phyloP scores from a whole-genome alignment of 2,113 vertebrate species.

The Pterophyllum scalare region DNA sequence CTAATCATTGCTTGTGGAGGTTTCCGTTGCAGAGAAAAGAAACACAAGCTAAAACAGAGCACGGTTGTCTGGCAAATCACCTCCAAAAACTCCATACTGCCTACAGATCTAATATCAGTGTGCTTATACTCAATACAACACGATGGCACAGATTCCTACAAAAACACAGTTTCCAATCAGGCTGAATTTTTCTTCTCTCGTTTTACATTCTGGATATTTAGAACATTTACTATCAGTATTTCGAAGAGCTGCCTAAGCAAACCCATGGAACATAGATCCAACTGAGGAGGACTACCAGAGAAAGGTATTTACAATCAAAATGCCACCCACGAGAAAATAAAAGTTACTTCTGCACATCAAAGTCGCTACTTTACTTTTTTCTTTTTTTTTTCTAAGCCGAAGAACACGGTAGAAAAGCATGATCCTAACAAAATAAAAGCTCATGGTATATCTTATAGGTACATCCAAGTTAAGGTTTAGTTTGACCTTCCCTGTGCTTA shows the following conservation, averaged over 20 bases:
- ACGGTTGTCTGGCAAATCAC: constrained; percentile 35
- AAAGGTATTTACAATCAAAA: constrained; percentile 76
- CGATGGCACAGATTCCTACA: constrained; percentile 71
- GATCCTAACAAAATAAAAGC: constrained; percentile 56
- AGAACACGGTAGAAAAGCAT: constrained; percentile 65
- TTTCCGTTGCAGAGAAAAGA: neutral
- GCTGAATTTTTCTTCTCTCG: constrained; percentile 40
- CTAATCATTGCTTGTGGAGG: neutral
- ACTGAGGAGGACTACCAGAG: constrained; percentile 44
- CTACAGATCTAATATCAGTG: constrained; percentile 62
- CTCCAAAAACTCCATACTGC: constrained; percentile 5
- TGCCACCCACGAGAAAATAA: constrained; percentile 65
- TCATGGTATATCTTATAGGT: constrained; percentile 44
- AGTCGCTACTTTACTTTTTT: constrained; percentile 63
- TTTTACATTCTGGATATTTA: constrained; percentile 75
- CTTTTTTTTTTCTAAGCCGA: constrained; percentile 43
- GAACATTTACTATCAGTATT: constrained; percentile 73
- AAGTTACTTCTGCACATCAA: constrained; percentile 67
- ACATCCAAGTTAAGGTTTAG: constrained; percentile 61
- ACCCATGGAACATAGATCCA: constrained; percentile 60
- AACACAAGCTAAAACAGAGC: neutral
- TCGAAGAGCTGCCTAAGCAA: constrained; percentile 62
- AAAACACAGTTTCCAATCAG: constrained; percentile 70
- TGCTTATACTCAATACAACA: constrained; percentile 72
- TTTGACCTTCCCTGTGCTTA: constrained; percentile 66